phyloP scores from a whole-genome alignment of 2,888 invertebrate species.

The Pterostichus niger region DNA sequence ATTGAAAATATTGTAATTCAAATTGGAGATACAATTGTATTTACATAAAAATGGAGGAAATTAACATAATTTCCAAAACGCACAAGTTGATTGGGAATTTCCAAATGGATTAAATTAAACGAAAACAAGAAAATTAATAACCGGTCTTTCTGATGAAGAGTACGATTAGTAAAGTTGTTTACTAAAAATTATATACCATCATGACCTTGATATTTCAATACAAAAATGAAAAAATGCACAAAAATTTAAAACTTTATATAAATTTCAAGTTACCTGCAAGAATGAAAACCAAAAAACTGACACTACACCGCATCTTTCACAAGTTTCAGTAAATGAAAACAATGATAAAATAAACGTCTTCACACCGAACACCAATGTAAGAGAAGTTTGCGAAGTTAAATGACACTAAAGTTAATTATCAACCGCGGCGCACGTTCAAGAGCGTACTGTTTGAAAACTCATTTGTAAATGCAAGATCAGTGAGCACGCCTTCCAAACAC shows the following conservation, averaged over 20 bases:
- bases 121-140: slow-evolving; percentile 62
- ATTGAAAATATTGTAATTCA: slow-evolving; percentile 7
- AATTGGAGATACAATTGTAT: slow-evolving; percentile 18
- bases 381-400: slow-evolving; percentile 21
- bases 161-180: slow-evolving; percentile 56
- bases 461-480: slow-evolving; percentile 31
- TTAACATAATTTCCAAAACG: slow-evolving; percentile 50
- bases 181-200: slow-evolving; percentile 48
- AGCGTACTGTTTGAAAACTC: slow-evolving; percentile 6
- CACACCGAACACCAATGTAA: not conserved
- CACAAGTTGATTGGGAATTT: slow-evolving; percentile 58
- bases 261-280: slow-evolving; percentile 50
- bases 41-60: slow-evolving; percentile 18
- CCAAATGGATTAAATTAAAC: slow-evolving; percentile 55
- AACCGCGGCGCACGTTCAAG: not conserved
- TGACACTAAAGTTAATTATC: slow-evolving; percentile 10
- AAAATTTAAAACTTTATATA: slow-evolving; percentile 24
- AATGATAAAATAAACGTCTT: not conserved
- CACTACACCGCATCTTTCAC: slow-evolving; percentile 36
- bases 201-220: slow-evolving; percentile 44
- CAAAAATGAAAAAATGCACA: slow-evolving; percentile 40
- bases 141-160: slow-evolving; percentile 61
- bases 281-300: slow-evolving; percentile 17
- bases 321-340: slow-evolving; percentile 12
- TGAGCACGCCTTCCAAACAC: slow-evolving; percentile 14